Percentiles rank a stretch among this genome's conserved stretches.
Conservation (phyloP, 2,888 invertebrate species). For the Ophion ventricosus region DNA sequence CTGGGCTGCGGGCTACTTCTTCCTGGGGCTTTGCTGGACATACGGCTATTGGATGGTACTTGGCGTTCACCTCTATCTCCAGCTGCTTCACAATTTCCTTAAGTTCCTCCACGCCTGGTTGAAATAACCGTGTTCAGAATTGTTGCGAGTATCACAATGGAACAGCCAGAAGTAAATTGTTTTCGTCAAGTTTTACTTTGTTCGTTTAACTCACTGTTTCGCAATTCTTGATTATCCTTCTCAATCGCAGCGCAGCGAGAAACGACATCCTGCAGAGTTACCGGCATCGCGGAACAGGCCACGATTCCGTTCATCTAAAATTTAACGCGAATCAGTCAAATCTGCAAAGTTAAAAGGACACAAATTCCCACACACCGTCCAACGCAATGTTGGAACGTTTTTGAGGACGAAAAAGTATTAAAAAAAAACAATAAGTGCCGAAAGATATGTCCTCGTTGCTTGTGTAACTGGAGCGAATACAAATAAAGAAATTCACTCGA, state of each 20-base stretch:
- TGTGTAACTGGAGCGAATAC: no score
- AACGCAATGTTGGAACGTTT: no score
- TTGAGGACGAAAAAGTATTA: no score
- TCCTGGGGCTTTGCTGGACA: conserved; percentile 76
- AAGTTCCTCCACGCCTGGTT: conserved; percentile 78
- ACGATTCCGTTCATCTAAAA: conserved; percentile 88
- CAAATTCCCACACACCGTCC: not conserved
- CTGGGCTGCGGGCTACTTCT: conserved; percentile 68
- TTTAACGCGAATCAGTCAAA: conserved; percentile 22
- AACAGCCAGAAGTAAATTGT: conserved; percentile 21
- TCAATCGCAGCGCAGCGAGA: conserved; percentile 86
- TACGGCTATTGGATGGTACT: conserved; percentile 75
- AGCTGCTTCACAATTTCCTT: conserved; percentile 77
- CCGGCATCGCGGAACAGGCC: conserved; percentile 83
- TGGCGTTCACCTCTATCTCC: conserved; percentile 78
- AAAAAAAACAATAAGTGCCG: no score
- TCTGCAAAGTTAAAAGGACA: not conserved
- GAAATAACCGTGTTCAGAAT: not conserved
- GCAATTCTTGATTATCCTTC: conserved; percentile 85
- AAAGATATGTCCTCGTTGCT: no score
- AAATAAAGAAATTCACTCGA: no score
- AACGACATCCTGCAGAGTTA: conserved; percentile 85
- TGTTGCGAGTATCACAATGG: not conserved
- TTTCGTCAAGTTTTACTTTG: not conserved
- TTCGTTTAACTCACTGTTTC: conserved; percentile 77